These are phyloP conservation scores for Gallinago solitaria DNA, from an alignment of 2,797 vertebrate genomes.

Conservation along the genomic window DNA sequence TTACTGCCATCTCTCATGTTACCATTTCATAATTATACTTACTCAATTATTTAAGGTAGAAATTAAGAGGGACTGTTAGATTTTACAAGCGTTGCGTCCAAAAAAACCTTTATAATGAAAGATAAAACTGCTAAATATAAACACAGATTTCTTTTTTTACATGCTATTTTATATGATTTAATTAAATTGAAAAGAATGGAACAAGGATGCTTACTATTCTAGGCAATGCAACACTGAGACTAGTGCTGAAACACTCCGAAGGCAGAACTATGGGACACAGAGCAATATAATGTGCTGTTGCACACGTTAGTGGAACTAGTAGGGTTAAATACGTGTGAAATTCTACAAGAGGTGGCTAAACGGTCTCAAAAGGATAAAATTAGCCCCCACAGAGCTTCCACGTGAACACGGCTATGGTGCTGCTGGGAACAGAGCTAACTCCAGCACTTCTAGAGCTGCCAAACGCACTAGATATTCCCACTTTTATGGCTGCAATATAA, in stretches of 20 bases:
- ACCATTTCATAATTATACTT: background rate
- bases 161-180: background rate
- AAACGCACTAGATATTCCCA: background rate
- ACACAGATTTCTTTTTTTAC: background rate
- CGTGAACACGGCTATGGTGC: background rate
- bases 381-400: background rate
- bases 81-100: background rate
- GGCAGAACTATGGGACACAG: background rate
- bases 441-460: background rate
- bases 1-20: background rate
- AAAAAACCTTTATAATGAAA: background rate
- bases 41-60: background rate
- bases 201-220: background rate
- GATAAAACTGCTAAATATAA: background rate
- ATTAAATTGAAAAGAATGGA: background rate
- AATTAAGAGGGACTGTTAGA: background rate
- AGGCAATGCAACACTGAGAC: background rate
- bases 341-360: background rate
- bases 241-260: background rate
- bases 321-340: background rate
- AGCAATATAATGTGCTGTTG: background rate
- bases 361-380: conserved; percentile 6
- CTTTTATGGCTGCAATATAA: background rate
- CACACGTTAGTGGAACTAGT: background rate
- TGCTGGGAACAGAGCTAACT: background rate